Evolutionary conservation across 2,113 vertebrate genomes (phyloP), one percentile per base, ranked within the genome.

Genomic region (Porphyrio hochstetteri): DNA sequence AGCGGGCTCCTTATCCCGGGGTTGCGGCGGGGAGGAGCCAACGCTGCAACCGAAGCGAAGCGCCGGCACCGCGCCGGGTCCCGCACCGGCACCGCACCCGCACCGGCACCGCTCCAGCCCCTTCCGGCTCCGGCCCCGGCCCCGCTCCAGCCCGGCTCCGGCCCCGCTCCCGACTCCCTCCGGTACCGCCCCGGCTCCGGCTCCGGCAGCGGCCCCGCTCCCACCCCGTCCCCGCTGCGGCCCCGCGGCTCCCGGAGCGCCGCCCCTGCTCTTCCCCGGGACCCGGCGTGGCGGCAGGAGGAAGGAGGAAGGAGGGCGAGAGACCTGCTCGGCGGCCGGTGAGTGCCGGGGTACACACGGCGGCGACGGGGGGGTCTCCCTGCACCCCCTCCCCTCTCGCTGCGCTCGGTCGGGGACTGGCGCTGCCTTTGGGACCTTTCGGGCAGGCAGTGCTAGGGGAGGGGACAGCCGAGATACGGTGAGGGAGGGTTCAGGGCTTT

Each of bases 1-100:
- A 83, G 55, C 56, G 50, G 55, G 85, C 16, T 84, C 74, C 79
- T 64, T 2, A 71, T 24, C 86, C 92, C 79, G 93, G 82, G 84
- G 53, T 84, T 82, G 85, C 78, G 86, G 55, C 36, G 82, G 93
- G 97, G 97, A 87, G 97, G 97, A 95, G 96, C 95, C 94, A 91
- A 75, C 44, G 92, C 59, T 33, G 86, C 78, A 25, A 85, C 31
- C 90, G 90, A 77, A 77, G 61, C 44, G n/a, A 5, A 79, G 63
- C 16, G 33, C 44, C 94, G 71, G 92, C 55, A 57, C 44, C 74
- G 86, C 68, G 13, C 82, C 93, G 65, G 38, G 60, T 8, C 63
- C 65, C 60, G 76, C 75, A 21, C 61, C 55, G 1, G 20, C 33
- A 11, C n/a, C 46, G 64, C 68, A 4, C 46, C 38, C 13, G 52